phyloP scores from a whole-genome alignment of 2,113 vertebrate species.

The Charadrius vociferus region DNA sequence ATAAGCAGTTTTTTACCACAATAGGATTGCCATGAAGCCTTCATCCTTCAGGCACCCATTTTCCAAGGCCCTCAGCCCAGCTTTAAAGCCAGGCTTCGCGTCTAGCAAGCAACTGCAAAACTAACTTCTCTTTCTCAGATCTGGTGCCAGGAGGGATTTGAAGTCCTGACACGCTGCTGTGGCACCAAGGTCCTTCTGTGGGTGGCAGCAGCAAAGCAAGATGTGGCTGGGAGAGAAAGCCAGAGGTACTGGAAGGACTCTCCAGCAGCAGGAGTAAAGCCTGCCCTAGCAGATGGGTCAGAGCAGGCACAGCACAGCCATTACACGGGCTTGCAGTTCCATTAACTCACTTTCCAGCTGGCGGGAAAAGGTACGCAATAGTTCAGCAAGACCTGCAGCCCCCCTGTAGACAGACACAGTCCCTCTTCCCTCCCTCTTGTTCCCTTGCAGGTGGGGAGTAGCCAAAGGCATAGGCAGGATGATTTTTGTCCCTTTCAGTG shows the following conservation, averaged over 20 bases:
- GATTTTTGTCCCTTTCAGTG: not conserved
- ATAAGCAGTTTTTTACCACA: not conserved
- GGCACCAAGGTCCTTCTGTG: not conserved
- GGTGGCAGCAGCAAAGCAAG: not conserved
- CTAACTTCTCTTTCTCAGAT: not conserved
- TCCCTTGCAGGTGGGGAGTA: not conserved
- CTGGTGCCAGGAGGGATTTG: not conserved
- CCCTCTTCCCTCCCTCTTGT: not conserved
- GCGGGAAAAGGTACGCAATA: not conserved
- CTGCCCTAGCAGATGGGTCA: not conserved
- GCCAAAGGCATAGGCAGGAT: not conserved
- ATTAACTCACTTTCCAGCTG: not conserved
- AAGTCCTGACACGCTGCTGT: rapidly evolving
- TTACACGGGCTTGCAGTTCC: rapidly evolving
- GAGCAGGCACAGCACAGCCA: not conserved
- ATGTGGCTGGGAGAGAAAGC: not conserved
- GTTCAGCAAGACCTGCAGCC: not conserved
- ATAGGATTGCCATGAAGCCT: not conserved
- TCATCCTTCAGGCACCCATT: not conserved
- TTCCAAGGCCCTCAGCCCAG: not conserved
- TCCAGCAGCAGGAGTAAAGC: not conserved
- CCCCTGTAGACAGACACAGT: not conserved
- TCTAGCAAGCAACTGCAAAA: not conserved
- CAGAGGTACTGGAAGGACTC: not conserved
- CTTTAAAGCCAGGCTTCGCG: not conserved